A percentile compares a stretch with the other conserved stretches of the same genome.
phyloP scores from a whole-genome alignment of 2,113 vertebrate species.

The Haemorhous mexicanus region DNA sequence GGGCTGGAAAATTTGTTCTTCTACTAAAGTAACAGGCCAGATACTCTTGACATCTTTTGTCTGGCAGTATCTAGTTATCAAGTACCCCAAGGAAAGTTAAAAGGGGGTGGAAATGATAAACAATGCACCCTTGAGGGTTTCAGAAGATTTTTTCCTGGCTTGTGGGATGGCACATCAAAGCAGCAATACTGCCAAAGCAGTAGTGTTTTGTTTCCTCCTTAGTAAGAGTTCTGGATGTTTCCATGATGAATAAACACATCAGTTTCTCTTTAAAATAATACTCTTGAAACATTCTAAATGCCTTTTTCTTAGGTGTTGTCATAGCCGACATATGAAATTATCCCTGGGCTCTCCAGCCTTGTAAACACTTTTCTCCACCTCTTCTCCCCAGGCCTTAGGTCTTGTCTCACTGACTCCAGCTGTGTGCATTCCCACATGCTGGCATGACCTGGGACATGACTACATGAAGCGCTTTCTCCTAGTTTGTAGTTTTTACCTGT shows the following conservation, averaged over 20 bases:
- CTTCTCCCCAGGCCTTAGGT: neutral
- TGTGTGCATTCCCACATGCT: accelerated
- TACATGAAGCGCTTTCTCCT: neutral
- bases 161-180: neutral
- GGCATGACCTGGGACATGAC: neutral
- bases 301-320: neutral
- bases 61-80: neutral
- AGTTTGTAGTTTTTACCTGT: neutral
- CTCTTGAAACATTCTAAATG: neutral
- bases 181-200: neutral
- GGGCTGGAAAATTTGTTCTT: neutral
- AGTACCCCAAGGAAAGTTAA: neutral
- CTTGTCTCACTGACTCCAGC: neutral
- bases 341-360: neutral
- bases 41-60: neutral
- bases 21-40: neutral
- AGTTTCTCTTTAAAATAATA: neutral
- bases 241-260: neutral
- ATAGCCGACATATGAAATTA: neutral
- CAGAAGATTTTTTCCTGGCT: neutral
- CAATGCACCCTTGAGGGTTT: neutral
- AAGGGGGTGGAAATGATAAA: neutral
- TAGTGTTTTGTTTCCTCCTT: neutral
- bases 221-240: neutral
- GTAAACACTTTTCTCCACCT: neutral